Conservation (phyloP, 1,140 invertebrate species). For the Pygmarrhopalites habei region DNA sequence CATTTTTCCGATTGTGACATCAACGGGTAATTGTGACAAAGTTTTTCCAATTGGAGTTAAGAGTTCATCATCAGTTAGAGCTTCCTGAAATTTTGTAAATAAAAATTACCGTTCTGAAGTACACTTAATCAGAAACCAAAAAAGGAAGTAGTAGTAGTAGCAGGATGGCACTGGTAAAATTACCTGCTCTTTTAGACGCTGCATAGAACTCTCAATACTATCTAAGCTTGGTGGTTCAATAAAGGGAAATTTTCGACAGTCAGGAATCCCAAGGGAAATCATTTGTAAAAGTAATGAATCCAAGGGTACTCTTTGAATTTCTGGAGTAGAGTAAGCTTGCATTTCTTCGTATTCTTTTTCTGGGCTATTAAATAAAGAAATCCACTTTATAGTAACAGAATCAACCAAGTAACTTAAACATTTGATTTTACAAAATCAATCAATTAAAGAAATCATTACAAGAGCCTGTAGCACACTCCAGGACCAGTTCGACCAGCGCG, state of each 20-base stretch:
- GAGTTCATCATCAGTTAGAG: constrained; percentile 71
- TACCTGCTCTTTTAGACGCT: constrained; percentile 80
- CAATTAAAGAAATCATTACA: no score
- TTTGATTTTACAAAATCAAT: no score
- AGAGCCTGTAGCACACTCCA: constrained; percentile 73
- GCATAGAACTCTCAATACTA: constrained; percentile 77
- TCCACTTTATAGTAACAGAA: no score
- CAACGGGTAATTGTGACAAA: constrained; percentile 82
- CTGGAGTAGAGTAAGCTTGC: constrained; percentile 73
- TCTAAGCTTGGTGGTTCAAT: constrained; percentile 78
- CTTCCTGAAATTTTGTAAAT: no score
- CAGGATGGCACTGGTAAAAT: neutral
- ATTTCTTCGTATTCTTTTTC: constrained; percentile 75
- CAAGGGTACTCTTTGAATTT: constrained; percentile 84
- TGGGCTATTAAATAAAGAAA: no score
- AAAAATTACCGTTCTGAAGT: no score
- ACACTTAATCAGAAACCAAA: constrained; percentile 9
- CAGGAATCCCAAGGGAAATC: constrained; percentile 86
- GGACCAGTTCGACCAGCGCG: constrained; percentile 52
- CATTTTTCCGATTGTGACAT: constrained; percentile 93
- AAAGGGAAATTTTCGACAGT: constrained; percentile 89
- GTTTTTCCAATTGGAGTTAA: constrained; percentile 85
- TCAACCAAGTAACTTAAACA: no score
- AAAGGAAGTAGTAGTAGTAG: neutral
- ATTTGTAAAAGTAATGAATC: constrained; percentile 89